These are phyloP conservation scores for Nothobranchius kuhntae DNA, from an alignment of 2,113 vertebrate genomes.

Conservation along the genomic window DNA sequence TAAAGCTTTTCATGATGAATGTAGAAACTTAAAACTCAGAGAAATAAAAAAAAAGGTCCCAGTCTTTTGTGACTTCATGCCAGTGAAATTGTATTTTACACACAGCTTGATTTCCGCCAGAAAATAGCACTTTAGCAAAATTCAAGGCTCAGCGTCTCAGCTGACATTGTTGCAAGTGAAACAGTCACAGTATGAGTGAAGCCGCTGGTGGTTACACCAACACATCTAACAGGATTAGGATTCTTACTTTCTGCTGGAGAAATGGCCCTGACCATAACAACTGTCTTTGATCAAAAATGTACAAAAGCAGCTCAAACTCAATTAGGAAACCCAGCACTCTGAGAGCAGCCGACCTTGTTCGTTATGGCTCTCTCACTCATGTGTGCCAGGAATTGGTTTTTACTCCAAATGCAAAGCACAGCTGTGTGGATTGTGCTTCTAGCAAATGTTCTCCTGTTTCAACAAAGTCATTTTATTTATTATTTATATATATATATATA, in stretches of 20 bases:
- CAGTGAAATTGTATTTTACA: not conserved
- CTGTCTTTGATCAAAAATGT: constrained; percentile 44
- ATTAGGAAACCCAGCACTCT: constrained; percentile 10
- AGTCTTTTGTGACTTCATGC: not conserved
- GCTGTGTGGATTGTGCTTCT: not conserved
- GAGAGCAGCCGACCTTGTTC: not conserved
- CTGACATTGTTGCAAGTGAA: constrained; percentile 25
- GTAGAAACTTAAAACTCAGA: too few relatives aligned
- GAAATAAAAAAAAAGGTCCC: not conserved
- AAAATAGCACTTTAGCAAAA: constrained; percentile 17
- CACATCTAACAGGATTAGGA: constrained; percentile 53
- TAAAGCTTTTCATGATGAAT: too few relatives aligned
- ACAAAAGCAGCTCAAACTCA: constrained; percentile 37
- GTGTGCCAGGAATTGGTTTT: not conserved
- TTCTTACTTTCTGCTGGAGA: constrained; percentile 25
- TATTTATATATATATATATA: too few relatives aligned
- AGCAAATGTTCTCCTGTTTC: not conserved
- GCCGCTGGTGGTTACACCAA: constrained; percentile 49
- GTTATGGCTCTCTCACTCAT: not conserved
- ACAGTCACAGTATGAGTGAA: constrained; percentile 45
- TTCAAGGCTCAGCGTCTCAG: constrained; percentile 26
- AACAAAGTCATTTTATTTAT: not conserved
- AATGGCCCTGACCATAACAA: constrained; percentile 42
- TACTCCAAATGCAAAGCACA: not conserved
- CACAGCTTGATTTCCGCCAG: not conserved